Percentiles rank a stretch among this genome's conserved stretches.
phyloP scores from a whole-genome alignment of 2,888 invertebrate species.

The Nephrocerus scutellatus region DNA sequence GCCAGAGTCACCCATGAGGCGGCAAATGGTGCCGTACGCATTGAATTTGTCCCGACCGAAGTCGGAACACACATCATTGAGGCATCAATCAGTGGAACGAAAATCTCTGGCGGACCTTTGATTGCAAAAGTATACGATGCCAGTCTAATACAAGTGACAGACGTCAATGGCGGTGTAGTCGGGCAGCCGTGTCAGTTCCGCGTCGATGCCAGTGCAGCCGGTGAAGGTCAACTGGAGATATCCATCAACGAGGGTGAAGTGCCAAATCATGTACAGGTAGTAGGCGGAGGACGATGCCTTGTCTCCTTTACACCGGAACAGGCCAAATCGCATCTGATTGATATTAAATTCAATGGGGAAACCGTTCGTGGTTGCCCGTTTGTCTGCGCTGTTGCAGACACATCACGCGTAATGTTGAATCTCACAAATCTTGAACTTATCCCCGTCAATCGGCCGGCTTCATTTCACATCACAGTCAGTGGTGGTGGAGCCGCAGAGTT shows the following conservation, averaged over 20 bases:
- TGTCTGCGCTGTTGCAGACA: constrained; percentile 75
- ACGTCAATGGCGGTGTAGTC: constrained; percentile 87
- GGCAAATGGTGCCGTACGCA: constrained; percentile 75
- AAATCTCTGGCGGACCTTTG: constrained; percentile 82
- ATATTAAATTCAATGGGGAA: constrained; percentile 93
- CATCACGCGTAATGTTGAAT: constrained; percentile 66
- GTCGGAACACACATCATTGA: constrained; percentile 93
- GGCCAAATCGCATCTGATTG: constrained; percentile 84
- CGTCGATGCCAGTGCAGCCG: constrained; percentile 97
- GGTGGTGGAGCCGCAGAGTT: constrained; percentile 70
- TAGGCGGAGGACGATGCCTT: constrained; percentile 88
- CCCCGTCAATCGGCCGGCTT: constrained; percentile 73
- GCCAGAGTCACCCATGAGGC: constrained; percentile 76
- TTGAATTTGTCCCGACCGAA: constrained; percentile 88
- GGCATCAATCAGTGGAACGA: constrained; percentile 82
- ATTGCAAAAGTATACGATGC: constrained; percentile 94
- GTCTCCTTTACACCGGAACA: constrained; percentile 92
- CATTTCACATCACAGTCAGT: constrained; percentile 71
- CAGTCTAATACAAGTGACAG: constrained; percentile 86
- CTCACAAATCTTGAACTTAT: constrained; percentile 73
- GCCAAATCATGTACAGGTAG: constrained; percentile 95
- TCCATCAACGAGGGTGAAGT: constrained; percentile 99
- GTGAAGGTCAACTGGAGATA: constrained; percentile 98
- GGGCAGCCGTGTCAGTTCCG: constrained; percentile 95
- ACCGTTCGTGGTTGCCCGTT: constrained; percentile 88